Conservation (phyloP, 2,888 invertebrate species). For the Agonopterix alstromeriana region DNA sequence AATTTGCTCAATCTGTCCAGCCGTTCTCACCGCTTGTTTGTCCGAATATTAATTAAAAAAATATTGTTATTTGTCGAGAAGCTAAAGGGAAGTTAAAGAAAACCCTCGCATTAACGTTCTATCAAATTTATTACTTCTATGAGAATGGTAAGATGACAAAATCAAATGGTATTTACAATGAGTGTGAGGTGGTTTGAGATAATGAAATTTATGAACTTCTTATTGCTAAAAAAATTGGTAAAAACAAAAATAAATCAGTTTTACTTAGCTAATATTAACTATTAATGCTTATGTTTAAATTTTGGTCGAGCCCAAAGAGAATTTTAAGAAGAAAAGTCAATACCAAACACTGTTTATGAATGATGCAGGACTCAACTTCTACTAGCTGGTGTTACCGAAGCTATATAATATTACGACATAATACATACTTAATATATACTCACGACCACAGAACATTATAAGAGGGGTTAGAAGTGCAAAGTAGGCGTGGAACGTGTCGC, state of each 20-base stretch:
- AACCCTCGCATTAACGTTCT: conserved; percentile 21
- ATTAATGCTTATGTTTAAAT: conserved; percentile 27
- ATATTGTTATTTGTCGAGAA: no score
- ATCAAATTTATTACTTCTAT: conserved; percentile 30
- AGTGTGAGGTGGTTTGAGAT: conserved; percentile 14
- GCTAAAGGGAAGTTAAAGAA: conserved; percentile 3
- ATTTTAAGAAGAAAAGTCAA: not conserved
- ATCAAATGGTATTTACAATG: conserved; percentile 1
- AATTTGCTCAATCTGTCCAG: no score
- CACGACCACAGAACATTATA: no score
- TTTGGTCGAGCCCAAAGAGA: conserved; percentile 48
- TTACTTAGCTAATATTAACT: conserved; percentile 18
- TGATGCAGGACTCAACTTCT: no score
- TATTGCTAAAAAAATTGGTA: conserved; percentile 17
- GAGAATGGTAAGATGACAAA: conserved; percentile 4
- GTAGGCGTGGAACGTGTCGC: no score
- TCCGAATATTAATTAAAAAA: no score
- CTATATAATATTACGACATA: no score
- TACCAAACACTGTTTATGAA: no score
- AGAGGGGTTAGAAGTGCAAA: no score
- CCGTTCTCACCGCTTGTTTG: no score
- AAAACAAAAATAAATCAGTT: conserved; percentile 10
- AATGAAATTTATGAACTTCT: conserved; percentile 1
- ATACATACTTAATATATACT: no score
- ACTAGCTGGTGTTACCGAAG: no score